A percentile compares a stretch with the other conserved stretches of the same genome.
These are phyloP conservation scores for Eulemur macaco DNA, from an alignment of 2,113 vertebrate species.

Conservation along the genomic window DNA sequence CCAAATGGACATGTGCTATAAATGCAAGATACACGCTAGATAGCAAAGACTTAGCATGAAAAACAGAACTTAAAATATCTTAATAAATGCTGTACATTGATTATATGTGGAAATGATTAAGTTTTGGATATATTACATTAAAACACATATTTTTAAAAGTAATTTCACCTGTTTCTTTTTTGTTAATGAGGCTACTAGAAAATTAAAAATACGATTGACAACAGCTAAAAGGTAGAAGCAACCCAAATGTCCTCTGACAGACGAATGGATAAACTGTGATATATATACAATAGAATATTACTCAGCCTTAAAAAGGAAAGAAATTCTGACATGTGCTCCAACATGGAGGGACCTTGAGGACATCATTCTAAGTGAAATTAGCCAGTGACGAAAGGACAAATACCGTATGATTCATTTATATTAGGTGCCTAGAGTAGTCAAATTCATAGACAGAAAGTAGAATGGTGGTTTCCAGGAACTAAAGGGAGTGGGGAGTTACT, in stretches of 20 bases:
- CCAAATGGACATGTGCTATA: not conserved
- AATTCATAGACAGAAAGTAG: not conserved
- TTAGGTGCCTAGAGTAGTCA: not conserved
- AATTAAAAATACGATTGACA: not conserved
- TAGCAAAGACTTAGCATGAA: not conserved
- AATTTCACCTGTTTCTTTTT: not conserved
- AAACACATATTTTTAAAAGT: not conserved
- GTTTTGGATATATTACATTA: not conserved
- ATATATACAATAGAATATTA: not conserved
- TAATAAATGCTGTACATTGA: not conserved
- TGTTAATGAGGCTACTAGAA: not conserved
- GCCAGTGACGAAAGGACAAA: not conserved
- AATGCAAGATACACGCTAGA: not conserved
- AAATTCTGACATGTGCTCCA: not conserved
- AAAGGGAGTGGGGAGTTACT: not conserved
- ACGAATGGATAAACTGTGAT: not conserved
- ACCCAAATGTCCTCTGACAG: not conserved
- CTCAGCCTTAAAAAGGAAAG: not conserved
- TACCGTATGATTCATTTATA: not conserved
- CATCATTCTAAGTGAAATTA: not conserved
- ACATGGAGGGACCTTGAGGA: not conserved
- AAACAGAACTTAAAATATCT: not conserved
- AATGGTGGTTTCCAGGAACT: not conserved
- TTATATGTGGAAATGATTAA: not conserved
- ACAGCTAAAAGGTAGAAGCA: not conserved